A percentile compares a stretch with the other conserved stretches of the same genome.
These are phyloP conservation scores for Neodiprion pinetum DNA, from an alignment of 1,140 invertebrate genomes.

Conservation along the genomic window DNA sequence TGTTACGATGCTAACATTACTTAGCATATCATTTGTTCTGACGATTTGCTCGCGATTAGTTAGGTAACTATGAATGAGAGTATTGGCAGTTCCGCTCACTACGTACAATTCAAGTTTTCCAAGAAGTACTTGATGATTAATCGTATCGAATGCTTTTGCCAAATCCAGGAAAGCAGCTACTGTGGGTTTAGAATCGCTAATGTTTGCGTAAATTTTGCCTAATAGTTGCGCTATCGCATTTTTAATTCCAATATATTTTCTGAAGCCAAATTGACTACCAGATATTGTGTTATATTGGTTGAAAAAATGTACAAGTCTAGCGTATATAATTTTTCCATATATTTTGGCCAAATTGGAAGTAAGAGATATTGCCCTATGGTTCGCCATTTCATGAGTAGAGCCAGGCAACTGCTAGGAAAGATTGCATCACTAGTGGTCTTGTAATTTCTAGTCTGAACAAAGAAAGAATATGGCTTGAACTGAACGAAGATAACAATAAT, in stretches of 20 bases:
- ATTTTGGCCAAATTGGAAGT: conserved; percentile 8
- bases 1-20: neutral
- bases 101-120: neutral
- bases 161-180: neutral
- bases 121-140: neutral
- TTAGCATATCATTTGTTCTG: neutral
- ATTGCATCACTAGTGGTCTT: too few species aligned
- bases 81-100: neutral
- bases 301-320: neutral
- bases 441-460: too few species aligned
- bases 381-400: neutral
- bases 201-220: neutral
- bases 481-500: too few species aligned
- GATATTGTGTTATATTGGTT: conserved; percentile 10
- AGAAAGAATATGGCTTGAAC: too few species aligned
- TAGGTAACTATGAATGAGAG: neutral
- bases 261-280: conserved; percentile 14
- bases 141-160: conserved; percentile 3
- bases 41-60: neutral
- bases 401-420: too few species aligned
- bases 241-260: conserved; percentile 6
- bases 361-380: conserved; percentile 13
- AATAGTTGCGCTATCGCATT: neutral
- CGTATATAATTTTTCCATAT: too few species aligned
- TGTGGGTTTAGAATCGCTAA: neutral